Evolutionary conservation across 2,797 vertebrate species (phyloP).

Genomic region (Falco rusticolus): DNA sequence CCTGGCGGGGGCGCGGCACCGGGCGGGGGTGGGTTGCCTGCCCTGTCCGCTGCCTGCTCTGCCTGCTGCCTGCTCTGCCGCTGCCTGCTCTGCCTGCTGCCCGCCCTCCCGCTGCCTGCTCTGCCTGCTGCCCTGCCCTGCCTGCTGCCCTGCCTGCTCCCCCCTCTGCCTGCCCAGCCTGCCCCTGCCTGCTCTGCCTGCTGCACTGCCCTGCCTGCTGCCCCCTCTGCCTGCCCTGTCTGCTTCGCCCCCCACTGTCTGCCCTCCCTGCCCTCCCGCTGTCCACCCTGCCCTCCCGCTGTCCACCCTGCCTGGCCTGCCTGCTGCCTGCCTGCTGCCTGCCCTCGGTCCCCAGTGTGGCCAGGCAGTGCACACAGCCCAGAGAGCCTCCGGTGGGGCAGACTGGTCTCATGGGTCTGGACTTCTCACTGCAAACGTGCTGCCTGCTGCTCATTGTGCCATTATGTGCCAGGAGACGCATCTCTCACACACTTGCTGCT

Average conservation of each 20-base stretch:
- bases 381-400: neutral
- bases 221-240: neutral
- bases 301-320: neutral
- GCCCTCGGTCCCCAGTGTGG: neutral
- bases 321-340: neutral
- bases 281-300: neutral
- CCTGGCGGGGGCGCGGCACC: too few relatives aligned
- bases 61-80: too few relatives aligned
- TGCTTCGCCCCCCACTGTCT: too few relatives aligned
- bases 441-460: accelerated
- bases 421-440: neutral
- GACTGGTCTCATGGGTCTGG: neutral
- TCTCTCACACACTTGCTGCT: accelerated
- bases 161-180: neutral
- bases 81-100: neutral
- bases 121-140: neutral
- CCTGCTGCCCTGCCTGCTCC: too few relatives aligned
- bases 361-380: neutral
- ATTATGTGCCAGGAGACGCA: neutral
- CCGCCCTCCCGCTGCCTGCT: neutral
- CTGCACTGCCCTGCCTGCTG: neutral
- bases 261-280: neutral
- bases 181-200: neutral
- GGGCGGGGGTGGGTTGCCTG: neutral
- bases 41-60: neutral